A percentile compares a stretch with the other conserved stretches of the same genome.
These are phyloP conservation scores for Dermatemys mawii DNA, from an alignment of 2,113 vertebrate genomes.

Conservation along the genomic window DNA sequence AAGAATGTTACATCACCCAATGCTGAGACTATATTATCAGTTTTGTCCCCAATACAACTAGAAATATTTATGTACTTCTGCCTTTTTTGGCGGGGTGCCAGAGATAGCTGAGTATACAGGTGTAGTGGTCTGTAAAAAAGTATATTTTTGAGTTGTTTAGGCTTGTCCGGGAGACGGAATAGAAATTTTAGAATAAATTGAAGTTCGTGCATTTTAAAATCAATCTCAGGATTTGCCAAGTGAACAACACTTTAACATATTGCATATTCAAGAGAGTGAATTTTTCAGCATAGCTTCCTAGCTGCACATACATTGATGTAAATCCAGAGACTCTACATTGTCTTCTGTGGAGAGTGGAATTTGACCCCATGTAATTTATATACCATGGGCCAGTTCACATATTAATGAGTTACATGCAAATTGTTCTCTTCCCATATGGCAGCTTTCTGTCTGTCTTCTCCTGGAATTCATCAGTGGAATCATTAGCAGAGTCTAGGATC, in stretches of 20 bases:
- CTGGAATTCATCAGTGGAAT: background rate
- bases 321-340: background rate
- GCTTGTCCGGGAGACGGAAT: background rate
- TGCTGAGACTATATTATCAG: background rate
- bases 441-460: background rate
- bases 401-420: background rate
- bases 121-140: fast-evolving
- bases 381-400: background rate
- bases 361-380: background rate
- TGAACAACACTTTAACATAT: background rate
- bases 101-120: background rate
- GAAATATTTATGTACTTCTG: background rate
- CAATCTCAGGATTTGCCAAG: background rate
- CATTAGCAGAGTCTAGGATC: background rate
- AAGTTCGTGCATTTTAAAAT: background rate
- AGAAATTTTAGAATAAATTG: background rate
- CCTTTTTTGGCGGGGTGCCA: background rate
- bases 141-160: background rate
- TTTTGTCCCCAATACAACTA: background rate
- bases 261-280: background rate
- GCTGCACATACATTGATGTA: background rate
- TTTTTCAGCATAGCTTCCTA: background rate
- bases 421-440: background rate
- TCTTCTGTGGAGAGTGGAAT: background rate
- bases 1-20: background rate